A percentile compares a stretch with the other conserved stretches of the same genome.
Evolutionary conservation across 2,888 invertebrate genomes (phyloP).

Genomic region (Megamerina dolium): DNA sequence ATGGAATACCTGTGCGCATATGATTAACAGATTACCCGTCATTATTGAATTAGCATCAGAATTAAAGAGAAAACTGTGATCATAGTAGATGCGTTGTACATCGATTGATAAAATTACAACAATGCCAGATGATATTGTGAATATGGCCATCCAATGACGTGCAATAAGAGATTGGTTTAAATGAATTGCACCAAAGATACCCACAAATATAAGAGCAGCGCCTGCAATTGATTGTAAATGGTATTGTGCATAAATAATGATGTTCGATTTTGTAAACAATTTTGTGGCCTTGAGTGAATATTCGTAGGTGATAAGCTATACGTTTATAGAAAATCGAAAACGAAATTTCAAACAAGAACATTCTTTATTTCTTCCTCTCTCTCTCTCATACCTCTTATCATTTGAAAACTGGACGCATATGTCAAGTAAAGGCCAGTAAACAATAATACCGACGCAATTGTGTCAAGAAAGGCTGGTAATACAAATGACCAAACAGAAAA

Average conservation of each 20-base stretch:
- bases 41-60: slow-evolving; percentile 62
- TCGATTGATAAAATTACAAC: slow-evolving; percentile 70
- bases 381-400: slow-evolving; percentile 90
- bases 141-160: slow-evolving; percentile 73
- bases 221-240: slow-evolving; percentile 54
- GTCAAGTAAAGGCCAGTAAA: slow-evolving; percentile 88
- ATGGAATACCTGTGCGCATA: slow-evolving; percentile 72
- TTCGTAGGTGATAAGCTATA: too few species aligned
- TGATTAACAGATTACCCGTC: slow-evolving; percentile 71
- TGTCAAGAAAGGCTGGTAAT: slow-evolving; percentile 84
- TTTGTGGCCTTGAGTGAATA: too few species aligned
- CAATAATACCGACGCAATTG: slow-evolving; percentile 82
- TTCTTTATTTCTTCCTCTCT: too few species aligned
- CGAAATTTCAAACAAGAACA: too few species aligned
- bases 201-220: slow-evolving; percentile 84
- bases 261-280: too few species aligned
- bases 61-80: slow-evolving; percentile 24
- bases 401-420: slow-evolving; percentile 91
- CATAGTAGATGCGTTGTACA: slow-evolving; percentile 41
- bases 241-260: background rate
- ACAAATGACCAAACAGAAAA: slow-evolving; percentile 77
- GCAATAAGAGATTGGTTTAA: slow-evolving; percentile 59
- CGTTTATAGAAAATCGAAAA: background rate
- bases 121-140: slow-evolving; percentile 65
- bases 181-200: slow-evolving; percentile 77